Conservation (phyloP, 2,888 invertebrate genomes). For the Torymus aiolomorphi region DNA sequence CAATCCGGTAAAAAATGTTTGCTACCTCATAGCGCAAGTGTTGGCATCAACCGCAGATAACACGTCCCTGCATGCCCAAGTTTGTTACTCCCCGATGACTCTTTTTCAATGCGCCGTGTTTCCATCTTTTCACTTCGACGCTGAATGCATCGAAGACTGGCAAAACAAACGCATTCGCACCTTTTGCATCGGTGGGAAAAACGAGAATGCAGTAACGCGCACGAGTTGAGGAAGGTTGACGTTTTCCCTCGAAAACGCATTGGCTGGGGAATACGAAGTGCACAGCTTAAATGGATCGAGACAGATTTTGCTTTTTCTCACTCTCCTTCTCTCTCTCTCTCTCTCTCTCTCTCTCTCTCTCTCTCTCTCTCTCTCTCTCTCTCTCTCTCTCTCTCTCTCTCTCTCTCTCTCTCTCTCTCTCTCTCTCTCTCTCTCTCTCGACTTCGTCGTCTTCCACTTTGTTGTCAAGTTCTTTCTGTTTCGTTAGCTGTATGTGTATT, state of each 20-base stretch:
- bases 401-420: not conserved
- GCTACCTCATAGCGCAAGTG: too few species aligned
- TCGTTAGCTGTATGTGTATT: not conserved
- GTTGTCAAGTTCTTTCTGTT: slow-evolving; percentile 21
- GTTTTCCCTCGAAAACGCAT: slow-evolving; percentile 30
- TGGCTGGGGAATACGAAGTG: slow-evolving; percentile 9
- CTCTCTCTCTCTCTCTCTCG: not conserved
- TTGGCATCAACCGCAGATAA: not conserved
- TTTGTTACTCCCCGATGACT: slow-evolving; percentile 24
- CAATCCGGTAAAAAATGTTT: too few species aligned
- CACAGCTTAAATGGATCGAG: slow-evolving; percentile 48
- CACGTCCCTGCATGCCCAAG: not conserved
- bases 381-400: not conserved
- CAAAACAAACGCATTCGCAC: slow-evolving; percentile 7
- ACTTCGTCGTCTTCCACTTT: slow-evolving; percentile 2
- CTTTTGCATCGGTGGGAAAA: slow-evolving; percentile 28
- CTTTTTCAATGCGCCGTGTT: slow-evolving; percentile 2
- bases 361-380: not conserved
- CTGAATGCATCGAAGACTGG: not conserved
- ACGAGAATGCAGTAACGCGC: not conserved
- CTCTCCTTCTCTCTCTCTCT: not conserved
- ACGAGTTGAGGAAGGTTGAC: slow-evolving; percentile 31
- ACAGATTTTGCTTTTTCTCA: slow-evolving; percentile 21
- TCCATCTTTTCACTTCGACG: slow-evolving; percentile 18
- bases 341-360: not conserved